Conservation (phyloP, 1,140 invertebrate species). For the Globodera rostochiensis region DNA sequence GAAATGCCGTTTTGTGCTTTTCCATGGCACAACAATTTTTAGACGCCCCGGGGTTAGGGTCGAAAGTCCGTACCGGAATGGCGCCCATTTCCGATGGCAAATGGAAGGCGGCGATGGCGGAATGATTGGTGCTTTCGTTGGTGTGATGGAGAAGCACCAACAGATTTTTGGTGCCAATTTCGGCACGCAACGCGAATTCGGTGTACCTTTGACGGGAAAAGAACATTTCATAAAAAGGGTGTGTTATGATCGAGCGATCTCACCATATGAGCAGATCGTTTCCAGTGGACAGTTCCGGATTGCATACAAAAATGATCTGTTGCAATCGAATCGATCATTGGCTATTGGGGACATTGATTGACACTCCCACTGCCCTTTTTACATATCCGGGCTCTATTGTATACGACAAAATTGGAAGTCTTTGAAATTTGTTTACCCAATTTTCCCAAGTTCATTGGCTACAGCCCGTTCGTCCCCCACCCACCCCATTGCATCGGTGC, state of each 20-base stretch:
- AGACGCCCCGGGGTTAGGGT: background rate
- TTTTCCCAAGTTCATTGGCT: too few relatives aligned
- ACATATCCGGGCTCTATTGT: too few relatives aligned
- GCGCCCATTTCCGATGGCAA: constrained; percentile 56
- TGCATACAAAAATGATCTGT: constrained; percentile 74
- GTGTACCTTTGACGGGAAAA: constrained; percentile 70
- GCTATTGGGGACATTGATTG: too few relatives aligned
- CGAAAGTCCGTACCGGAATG: constrained; percentile 23
- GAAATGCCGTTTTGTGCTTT: background rate
- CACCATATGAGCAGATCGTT: constrained; percentile 75
- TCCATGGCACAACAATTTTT: background rate
- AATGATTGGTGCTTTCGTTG: constrained; percentile 48
- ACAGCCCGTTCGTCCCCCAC: constrained; percentile 66
- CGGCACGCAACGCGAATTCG: constrained; percentile 73
- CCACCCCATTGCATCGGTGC: constrained; percentile 74
- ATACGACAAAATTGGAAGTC: too few relatives aligned
- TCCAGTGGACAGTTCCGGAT: constrained; percentile 70
- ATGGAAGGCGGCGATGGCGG: constrained; percentile 52
- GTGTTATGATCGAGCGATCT: constrained; percentile 5
- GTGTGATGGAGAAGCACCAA: constrained; percentile 46
- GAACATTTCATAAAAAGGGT: constrained; percentile 22
- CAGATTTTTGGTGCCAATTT: constrained; percentile 37
- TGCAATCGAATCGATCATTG: background rate
- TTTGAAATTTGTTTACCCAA: too few relatives aligned
- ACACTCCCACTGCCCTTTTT: too few relatives aligned